Evolutionary conservation across 2,888 invertebrate genomes (phyloP).

Genomic region (Margaritifera margaritifera): DNA sequence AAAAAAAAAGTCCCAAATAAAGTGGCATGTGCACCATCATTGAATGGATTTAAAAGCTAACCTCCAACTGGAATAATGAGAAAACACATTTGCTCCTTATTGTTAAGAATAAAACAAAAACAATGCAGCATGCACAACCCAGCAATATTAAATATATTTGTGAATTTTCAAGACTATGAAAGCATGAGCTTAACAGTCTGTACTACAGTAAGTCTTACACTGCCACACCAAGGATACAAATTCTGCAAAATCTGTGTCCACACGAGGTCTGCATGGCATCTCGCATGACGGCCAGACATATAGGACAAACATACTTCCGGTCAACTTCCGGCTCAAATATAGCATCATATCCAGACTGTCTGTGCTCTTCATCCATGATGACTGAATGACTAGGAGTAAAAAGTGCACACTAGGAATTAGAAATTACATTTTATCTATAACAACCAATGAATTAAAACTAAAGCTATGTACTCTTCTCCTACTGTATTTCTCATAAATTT

Average conservation of each 20-base stretch:
- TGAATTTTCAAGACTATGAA: too few relatives aligned
- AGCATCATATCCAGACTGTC: constrained; percentile 35
- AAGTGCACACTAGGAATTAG: not conserved
- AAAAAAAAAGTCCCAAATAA: too few relatives aligned
- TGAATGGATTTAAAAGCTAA: not conserved
- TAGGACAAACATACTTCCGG: constrained; percentile 62
- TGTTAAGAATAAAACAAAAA: too few relatives aligned
- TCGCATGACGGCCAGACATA: constrained; percentile 59
- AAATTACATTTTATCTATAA: not conserved
- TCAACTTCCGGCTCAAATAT: constrained; percentile 52
- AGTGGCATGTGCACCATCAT: constrained; percentile 1
- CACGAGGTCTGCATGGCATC: constrained; percentile 66
- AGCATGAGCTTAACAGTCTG: not conserved
- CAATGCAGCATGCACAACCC: too few relatives aligned
- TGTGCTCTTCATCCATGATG: constrained; percentile 10
- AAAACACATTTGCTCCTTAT: too few relatives aligned
- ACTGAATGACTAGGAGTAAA: not conserved
- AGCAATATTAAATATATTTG: too few relatives aligned
- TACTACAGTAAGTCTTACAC: constrained; percentile 23
- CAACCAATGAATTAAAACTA: too few relatives aligned
- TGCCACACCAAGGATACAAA: constrained; percentile 50
- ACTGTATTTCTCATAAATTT: too few relatives aligned
- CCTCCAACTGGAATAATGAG: too few relatives aligned
- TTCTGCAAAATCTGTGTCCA: constrained; percentile 67
- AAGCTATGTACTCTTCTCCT: too few relatives aligned